phyloP scores from a whole-genome alignment of 1,140 invertebrate species.

The Tetramorium parvispinum region DNA sequence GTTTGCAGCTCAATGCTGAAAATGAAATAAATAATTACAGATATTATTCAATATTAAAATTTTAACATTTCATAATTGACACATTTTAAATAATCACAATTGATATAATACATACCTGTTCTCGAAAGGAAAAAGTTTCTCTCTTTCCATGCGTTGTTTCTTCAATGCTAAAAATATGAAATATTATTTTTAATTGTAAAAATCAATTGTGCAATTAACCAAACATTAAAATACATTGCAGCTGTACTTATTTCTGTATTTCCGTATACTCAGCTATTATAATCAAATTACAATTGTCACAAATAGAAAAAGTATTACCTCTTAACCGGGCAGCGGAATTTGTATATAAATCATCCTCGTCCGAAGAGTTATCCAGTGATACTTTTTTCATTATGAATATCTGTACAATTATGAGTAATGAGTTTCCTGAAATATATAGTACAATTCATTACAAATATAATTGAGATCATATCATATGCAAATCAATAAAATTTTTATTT shows the following conservation, averaged over 20 bases:
- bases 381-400: constrained; percentile 53
- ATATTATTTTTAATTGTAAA: not conserved
- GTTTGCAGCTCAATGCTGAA: constrained; percentile 43
- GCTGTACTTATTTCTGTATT: not conserved
- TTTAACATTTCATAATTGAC: not conserved
- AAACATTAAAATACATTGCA: not conserved
- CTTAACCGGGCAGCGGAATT: constrained; percentile 69
- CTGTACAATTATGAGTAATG: not conserved
- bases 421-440: not conserved
- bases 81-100: constrained; percentile 8
- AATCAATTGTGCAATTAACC: not conserved
- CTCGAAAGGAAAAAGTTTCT: not conserved
- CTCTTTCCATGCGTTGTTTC: not conserved
- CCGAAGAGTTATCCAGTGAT: constrained; percentile 62
- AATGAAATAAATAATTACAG: not conserved
- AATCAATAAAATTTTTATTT: not conserved
- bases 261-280: not conserved
- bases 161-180: constrained; percentile 42
- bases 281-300: not conserved
- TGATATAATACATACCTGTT: not conserved
- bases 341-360: constrained; percentile 72
- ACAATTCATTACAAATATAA: not conserved
- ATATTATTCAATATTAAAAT: not conserved
- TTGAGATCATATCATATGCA: not conserved
- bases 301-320: constrained; percentile 58